phyloP scores from a whole-genome alignment of 1,140 invertebrate species.

The Marisa cornuarietis region DNA sequence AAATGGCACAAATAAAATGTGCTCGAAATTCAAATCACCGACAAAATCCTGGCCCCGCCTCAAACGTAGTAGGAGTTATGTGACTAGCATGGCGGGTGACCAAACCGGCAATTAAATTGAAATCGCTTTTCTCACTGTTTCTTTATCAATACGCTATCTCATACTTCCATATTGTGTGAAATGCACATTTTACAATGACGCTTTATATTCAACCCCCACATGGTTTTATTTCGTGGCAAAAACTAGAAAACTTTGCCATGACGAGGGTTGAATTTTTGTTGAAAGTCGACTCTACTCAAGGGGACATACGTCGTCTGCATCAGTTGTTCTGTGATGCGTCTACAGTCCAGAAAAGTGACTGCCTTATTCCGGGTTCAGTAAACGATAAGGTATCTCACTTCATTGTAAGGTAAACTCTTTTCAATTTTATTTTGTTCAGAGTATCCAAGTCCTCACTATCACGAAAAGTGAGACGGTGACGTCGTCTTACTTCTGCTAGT shows the following conservation, averaged over 20 bases:
- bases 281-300: conserved; percentile 27
- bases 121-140: no score
- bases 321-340: conserved; percentile 33
- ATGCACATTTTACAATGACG: conserved; percentile 22
- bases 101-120: no score
- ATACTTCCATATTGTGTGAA: no score
- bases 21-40: no score
- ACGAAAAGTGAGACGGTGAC: no score
- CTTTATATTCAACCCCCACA: conserved; percentile 42
- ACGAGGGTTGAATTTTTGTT: conserved; percentile 36
- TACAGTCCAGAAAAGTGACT: conserved; percentile 32
- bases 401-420: conserved; percentile 36
- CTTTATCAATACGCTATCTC: no score
- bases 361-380: conserved; percentile 40
- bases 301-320: conserved; percentile 24
- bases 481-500: no score
- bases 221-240: conserved; percentile 39
- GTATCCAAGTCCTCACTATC: no score
- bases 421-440: neutral
- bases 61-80: no score
- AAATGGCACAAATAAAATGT: no score
- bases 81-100: no score
- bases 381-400: conserved; percentile 49
- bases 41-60: no score
- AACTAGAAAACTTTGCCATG: conserved; percentile 34